A percentile compares a stretch with the other conserved stretches of the same genome.
Conservation (phyloP, 2,797 vertebrate species). For the Octomys mimax region DNA sequence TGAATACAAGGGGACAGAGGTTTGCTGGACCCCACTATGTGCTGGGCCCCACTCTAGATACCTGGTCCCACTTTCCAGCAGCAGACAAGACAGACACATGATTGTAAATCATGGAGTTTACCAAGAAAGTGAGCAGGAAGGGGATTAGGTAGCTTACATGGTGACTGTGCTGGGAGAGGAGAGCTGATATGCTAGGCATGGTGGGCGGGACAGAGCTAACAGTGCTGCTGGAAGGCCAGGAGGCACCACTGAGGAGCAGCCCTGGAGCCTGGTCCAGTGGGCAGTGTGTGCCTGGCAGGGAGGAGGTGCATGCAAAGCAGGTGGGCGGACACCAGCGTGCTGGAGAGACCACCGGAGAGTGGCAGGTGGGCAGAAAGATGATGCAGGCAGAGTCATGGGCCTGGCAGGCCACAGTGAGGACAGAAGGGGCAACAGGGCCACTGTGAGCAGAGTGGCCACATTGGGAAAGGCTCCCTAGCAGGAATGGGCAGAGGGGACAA, state of each 20-base stretch:
- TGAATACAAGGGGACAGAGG: accelerated
- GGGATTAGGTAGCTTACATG: not conserved
- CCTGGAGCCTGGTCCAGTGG: not conserved
- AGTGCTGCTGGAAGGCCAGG: not conserved
- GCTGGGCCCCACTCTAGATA: not conserved
- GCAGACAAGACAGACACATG: not conserved
- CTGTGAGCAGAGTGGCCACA: not conserved
- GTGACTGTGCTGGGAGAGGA: not conserved
- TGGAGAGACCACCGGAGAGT: not conserved
- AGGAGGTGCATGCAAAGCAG: not conserved
- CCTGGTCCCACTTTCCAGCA: not conserved
- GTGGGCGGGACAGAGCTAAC: not conserved
- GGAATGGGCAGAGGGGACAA: not conserved
- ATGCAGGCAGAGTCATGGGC: not conserved
- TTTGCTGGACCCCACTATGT: not conserved
- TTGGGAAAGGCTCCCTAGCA: not conserved
- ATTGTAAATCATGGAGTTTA: not conserved
- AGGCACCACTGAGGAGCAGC: not conserved
- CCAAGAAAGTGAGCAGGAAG: not conserved
- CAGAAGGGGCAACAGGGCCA: not conserved
- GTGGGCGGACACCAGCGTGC: not conserved
- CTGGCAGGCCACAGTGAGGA: not conserved
- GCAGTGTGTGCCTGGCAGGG: not conserved
- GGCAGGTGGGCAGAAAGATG: not conserved
- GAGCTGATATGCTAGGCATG: not conserved